These are phyloP conservation scores for Ectropis grisescens DNA, from an alignment of 1,140 invertebrate genomes.

Conservation along the genomic window DNA sequence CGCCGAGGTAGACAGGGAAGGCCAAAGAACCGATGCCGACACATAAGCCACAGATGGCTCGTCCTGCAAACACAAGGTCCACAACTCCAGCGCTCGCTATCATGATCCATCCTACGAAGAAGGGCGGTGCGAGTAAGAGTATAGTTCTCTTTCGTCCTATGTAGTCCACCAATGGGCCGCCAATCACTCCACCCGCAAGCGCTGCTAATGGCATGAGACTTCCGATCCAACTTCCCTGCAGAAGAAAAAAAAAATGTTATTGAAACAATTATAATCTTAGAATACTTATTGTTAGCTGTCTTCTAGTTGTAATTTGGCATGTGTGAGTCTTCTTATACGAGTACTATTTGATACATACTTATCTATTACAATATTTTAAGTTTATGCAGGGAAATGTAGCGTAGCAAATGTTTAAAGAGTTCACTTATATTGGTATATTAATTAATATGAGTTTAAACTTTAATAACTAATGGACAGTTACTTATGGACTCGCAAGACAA, in stretches of 20 bases:
- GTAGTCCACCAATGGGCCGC: slow-evolving; percentile 89
- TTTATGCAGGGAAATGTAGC: too few relatives aligned
- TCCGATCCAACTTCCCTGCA: slow-evolving; percentile 90
- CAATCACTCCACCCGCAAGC: slow-evolving; percentile 84
- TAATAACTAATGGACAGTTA: too few relatives aligned
- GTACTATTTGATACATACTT: too few relatives aligned
- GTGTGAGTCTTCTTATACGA: too few relatives aligned
- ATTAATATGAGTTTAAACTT: too few relatives aligned
- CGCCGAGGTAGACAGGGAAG: slow-evolving; percentile 91
- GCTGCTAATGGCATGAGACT: slow-evolving; percentile 91
- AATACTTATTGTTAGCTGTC: too few relatives aligned
- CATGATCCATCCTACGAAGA: slow-evolving; percentile 85
- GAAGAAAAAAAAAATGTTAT: slow-evolving; percentile 17
- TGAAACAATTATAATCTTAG: too few relatives aligned
- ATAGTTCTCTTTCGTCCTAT: slow-evolving; percentile 89
- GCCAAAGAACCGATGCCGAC: slow-evolving; percentile 89
- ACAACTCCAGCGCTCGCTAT: slow-evolving; percentile 81
- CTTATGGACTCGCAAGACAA: too few relatives aligned
- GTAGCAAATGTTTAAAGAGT: too few relatives aligned
- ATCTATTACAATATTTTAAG: too few relatives aligned
- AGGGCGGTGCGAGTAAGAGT: slow-evolving; percentile 83
- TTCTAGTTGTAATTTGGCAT: too few relatives aligned
- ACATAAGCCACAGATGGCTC: slow-evolving; percentile 86
- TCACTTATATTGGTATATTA: too few relatives aligned
- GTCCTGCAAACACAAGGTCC: slow-evolving; percentile 78